phyloP scores from a whole-genome alignment of 2,888 invertebrate species.

The Rhagium mordax region DNA sequence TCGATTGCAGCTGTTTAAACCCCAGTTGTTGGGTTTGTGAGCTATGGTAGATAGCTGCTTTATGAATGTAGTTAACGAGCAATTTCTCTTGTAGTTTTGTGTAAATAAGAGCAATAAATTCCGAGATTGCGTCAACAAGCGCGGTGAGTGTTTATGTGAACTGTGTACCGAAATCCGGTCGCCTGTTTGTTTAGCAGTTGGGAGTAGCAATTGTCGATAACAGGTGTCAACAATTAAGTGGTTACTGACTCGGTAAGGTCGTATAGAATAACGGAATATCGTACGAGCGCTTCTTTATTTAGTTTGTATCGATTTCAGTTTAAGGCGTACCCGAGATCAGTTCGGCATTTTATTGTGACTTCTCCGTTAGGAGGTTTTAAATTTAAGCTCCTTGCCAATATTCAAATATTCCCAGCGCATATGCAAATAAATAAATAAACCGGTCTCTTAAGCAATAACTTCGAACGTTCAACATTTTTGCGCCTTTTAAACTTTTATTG shows the following conservation, averaged over 20 bases:
- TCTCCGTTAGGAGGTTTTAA: background rate
- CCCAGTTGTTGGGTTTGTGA: too few relatives aligned
- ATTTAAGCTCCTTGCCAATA: too few relatives aligned
- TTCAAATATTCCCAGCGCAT: too few relatives aligned
- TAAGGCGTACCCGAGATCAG: background rate
- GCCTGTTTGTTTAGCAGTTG: background rate
- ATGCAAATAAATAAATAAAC: too few relatives aligned
- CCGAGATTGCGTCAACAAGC: background rate
- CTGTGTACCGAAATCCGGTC: background rate
- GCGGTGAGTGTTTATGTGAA: background rate
- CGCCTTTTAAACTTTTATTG: too few relatives aligned
- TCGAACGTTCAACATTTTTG: too few relatives aligned
- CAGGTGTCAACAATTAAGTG: constrained; percentile 39
- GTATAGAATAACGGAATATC: constrained; percentile 34
- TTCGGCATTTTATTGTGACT: background rate
- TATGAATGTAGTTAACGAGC: too few relatives aligned
- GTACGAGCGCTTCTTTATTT: background rate
- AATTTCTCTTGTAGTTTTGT: background rate
- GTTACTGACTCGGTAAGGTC: constrained; percentile 42
- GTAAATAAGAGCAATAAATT: background rate
- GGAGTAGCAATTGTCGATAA: background rate
- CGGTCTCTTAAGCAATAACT: too few relatives aligned
- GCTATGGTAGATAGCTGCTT: too few relatives aligned
- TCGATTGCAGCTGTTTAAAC: too few relatives aligned
- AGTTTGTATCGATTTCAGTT: background rate